Percentiles rank a stretch among this genome's conserved stretches.
These are phyloP conservation scores for Rynchops niger DNA, from an alignment of 2,113 vertebrate species.

Conservation along the genomic window DNA sequence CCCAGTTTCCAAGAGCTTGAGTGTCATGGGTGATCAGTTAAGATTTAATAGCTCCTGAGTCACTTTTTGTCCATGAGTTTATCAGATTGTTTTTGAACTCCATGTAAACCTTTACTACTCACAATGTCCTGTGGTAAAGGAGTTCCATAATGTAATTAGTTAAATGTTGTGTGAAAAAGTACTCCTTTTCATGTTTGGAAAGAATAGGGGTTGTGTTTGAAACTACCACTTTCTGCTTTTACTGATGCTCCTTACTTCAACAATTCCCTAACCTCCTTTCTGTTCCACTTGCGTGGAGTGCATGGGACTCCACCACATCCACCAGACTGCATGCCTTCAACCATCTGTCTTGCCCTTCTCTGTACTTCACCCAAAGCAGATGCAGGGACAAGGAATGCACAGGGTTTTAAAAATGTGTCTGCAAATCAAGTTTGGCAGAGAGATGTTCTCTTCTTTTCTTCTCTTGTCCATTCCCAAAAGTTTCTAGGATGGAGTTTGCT, in stretches of 20 bases:
- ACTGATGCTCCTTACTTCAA: neutral
- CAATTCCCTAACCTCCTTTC: neutral
- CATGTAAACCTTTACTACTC: neutral
- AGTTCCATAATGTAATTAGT: neutral
- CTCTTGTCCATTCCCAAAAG: neutral
- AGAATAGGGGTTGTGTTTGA: neutral
- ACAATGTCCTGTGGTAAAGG: neutral
- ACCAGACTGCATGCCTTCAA: neutral
- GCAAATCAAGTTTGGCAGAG: neutral
- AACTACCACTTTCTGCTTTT: neutral
- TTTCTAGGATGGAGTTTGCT: neutral
- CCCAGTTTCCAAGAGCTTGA: neutral
- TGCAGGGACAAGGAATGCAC: neutral
- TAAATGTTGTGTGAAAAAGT: neutral
- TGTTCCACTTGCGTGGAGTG: rapidly evolving
- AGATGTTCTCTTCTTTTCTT: neutral
- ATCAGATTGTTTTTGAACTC: neutral
- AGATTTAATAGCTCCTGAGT: neutral
- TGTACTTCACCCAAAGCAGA: neutral
- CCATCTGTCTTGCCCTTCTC: neutral
- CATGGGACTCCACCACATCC: neutral
- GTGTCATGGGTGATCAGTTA: neutral
- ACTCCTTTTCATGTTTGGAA: neutral
- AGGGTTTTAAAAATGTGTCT: neutral
- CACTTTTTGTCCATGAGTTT: neutral